Conservation (phyloP, 2,888 invertebrate species). For the Spisula solida region DNA sequence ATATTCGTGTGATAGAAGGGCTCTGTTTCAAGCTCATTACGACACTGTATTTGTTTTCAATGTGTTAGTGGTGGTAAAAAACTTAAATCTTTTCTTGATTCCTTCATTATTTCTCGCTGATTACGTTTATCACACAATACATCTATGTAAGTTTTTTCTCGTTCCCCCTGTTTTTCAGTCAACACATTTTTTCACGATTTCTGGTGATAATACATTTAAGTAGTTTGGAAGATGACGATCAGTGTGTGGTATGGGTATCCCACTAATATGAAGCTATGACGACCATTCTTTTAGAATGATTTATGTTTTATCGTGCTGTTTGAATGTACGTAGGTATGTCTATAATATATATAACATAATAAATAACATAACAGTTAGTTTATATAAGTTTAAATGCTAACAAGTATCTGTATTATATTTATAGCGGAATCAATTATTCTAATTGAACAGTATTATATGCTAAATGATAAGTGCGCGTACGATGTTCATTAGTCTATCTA, state of each 20-base stretch:
- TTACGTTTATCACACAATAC: constrained; percentile 3
- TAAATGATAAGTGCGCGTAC: too few relatives aligned
- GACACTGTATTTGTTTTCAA: constrained; percentile 54
- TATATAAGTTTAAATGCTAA: neutral
- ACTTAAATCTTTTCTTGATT: constrained; percentile 36
- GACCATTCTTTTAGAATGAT: neutral
- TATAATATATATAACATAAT: too few relatives aligned
- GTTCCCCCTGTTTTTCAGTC: neutral
- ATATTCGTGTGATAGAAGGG: constrained; percentile 21
- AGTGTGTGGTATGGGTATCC: neutral
- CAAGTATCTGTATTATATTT: too few relatives aligned
- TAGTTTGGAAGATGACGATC: constrained; percentile 13
- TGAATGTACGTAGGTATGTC: too few relatives aligned
- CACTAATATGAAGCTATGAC: neutral
- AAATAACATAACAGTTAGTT: neutral
- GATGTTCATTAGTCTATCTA: too few relatives aligned
- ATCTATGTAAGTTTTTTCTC: neutral
- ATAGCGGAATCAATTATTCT: too few relatives aligned
- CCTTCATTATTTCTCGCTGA: constrained; percentile 38
- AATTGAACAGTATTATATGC: too few relatives aligned
- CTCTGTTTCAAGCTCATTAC: constrained; percentile 52
- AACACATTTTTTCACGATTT: neutral
- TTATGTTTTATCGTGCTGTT: too few relatives aligned
- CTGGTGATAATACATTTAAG: constrained; percentile 6
- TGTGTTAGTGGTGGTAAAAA: constrained; percentile 47